These are phyloP conservation scores for Dolichotis patagonum DNA, from an alignment of 2,113 vertebrate genomes.

Conservation along the genomic window DNA sequence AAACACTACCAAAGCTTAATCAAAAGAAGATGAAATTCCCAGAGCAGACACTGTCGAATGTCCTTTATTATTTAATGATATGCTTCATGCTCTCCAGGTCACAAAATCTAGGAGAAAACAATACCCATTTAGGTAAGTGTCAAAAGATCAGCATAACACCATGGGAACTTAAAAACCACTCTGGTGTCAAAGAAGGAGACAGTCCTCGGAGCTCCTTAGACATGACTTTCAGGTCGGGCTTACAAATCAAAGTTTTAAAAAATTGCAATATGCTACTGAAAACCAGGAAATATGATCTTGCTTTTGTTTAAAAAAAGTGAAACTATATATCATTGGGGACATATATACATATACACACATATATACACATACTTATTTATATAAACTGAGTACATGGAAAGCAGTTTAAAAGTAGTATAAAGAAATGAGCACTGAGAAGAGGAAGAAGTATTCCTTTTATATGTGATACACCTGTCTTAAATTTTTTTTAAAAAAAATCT, in stretches of 20 bases:
- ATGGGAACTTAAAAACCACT: not conserved
- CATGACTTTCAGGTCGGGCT: conserved; percentile 1
- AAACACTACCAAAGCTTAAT: not conserved
- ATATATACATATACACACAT: too few relatives aligned
- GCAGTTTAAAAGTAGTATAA: not conserved
- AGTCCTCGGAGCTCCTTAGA: not conserved
- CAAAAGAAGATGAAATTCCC: not conserved
- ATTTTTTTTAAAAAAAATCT: not conserved
- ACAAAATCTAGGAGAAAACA: not conserved
- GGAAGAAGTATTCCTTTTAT: not conserved
- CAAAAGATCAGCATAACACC: not conserved
- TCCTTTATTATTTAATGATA: not conserved
- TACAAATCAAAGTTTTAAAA: not conserved
- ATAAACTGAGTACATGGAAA: conserved; percentile 8
- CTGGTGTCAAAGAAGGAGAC: not conserved
- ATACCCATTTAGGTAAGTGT: not conserved
- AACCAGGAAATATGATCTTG: not conserved
- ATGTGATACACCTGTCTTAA: not conserved
- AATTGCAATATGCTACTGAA: not conserved
- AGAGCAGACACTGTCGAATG: not conserved
- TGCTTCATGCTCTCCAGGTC: not conserved
- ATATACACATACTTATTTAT: not conserved
- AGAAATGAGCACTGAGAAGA: not conserved
- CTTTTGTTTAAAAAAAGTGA: conserved; percentile 23
- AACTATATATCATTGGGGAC: not conserved